Percentiles rank a stretch among this genome's conserved stretches.
These are phyloP conservation scores for Amphipoea lucens DNA, from an alignment of 2,888 invertebrate species.

Conservation along the genomic window DNA sequence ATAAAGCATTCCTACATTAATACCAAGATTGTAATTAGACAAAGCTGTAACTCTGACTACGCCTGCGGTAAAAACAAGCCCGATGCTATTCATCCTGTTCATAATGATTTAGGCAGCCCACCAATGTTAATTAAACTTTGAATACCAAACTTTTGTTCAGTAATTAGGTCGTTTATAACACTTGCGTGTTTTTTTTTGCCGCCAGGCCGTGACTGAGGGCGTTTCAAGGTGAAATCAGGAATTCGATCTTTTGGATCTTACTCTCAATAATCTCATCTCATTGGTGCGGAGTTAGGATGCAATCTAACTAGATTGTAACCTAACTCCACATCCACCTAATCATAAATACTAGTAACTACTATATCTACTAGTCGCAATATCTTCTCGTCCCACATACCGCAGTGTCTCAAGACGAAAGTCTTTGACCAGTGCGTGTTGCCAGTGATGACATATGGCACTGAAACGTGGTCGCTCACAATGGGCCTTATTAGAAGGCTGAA, in stretches of 20 bases:
- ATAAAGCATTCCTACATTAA: neutral
- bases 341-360: no score
- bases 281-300: neutral
- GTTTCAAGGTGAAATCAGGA: slow-evolving; percentile 19
- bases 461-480: no score
- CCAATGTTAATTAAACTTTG: slow-evolving; percentile 48
- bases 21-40: neutral
- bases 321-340: no score
- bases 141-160: slow-evolving; percentile 41
- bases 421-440: no score
- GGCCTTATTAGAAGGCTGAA: no score
- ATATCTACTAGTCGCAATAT: no score
- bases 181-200: slow-evolving; percentile 51
- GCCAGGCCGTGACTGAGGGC: neutral
- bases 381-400: no score
- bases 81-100: neutral
- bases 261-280: neutral
- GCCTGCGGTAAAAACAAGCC: neutral
- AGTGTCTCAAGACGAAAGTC: no score
- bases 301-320: neutral
- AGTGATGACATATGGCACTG: no score
- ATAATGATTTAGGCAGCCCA: slow-evolving; percentile 31
- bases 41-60: neutral
- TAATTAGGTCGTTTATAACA: slow-evolving; percentile 52
- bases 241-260: slow-evolving; percentile 30